These are phyloP conservation scores for Sphenodon punctatus DNA, from an alignment of 2,797 vertebrate genomes.

Conservation along the genomic window DNA sequence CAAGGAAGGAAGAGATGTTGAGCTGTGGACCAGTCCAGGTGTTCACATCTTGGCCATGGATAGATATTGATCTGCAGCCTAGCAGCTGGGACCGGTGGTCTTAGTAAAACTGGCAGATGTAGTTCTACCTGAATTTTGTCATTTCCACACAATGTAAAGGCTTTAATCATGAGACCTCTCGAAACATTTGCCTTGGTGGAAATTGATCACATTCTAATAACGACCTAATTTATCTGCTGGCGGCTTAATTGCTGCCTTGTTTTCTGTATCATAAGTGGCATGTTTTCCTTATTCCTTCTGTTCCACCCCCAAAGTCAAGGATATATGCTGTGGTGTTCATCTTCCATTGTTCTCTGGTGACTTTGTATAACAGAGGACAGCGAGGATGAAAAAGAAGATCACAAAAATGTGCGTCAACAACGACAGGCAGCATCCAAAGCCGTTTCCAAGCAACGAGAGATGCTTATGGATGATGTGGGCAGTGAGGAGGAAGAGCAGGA, in stretches of 20 bases:
- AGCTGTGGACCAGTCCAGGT: too few relatives aligned
- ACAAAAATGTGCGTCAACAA: constrained; percentile 93
- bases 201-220: fast-evolving
- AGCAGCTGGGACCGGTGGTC: too few relatives aligned
- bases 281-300: not conserved
- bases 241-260: too few relatives aligned
- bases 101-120: too few relatives aligned
- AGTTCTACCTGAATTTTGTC: too few relatives aligned
- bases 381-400: constrained; percentile 93
- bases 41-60: too few relatives aligned
- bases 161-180: not conserved
- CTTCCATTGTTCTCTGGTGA: not conserved
- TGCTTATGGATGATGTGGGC: constrained; percentile 92
- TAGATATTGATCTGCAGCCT: too few relatives aligned
- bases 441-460: constrained; percentile 96
- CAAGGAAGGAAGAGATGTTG: too few relatives aligned
- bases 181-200: not conserved
- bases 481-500: constrained; percentile 95
- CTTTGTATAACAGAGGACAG: constrained; percentile 86
- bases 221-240: too few relatives aligned
- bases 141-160: too few relatives aligned
- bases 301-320: fast-evolving
- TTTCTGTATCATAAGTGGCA: fast-evolving
- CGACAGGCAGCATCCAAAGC: constrained; percentile 97
- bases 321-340: not conserved